These are phyloP conservation scores for Ormyrus nitidulus DNA, from an alignment of 2,888 invertebrate species.

Conservation along the genomic window DNA sequence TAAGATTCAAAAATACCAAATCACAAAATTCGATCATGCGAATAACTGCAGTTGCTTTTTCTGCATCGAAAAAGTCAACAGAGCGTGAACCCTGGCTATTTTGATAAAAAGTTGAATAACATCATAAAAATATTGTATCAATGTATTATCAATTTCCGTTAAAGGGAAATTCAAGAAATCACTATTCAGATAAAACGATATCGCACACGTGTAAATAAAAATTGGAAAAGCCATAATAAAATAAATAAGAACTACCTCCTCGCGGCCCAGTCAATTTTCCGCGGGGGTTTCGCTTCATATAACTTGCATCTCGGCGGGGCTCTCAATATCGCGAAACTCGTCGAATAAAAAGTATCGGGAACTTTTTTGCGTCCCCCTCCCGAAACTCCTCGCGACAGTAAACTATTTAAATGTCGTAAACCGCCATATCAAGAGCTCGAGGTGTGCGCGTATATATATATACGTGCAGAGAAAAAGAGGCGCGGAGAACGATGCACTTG, in stretches of 20 bases:
- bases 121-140: too few relatives aligned
- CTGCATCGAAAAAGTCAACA: too few relatives aligned
- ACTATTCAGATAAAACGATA: too few relatives aligned
- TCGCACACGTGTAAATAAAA: too few relatives aligned
- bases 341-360: conserved; percentile 2
- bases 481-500: conserved; percentile 56
- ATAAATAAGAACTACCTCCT: neutral
- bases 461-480: conserved; percentile 14
- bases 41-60: too few relatives aligned
- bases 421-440: conserved; percentile 1
- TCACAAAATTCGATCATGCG: too few relatives aligned
- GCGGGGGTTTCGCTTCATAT: neutral
- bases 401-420: conserved; percentile 49
- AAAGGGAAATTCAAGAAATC: too few relatives aligned
- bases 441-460: neutral
- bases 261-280: conserved; percentile 20
- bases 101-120: too few relatives aligned
- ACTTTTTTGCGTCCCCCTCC: conserved; percentile 9
- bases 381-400: neutral
- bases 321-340: conserved; percentile 2
- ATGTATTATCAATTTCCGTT: too few relatives aligned
- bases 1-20: too few relatives aligned
- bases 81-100: too few relatives aligned
- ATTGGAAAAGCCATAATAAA: too few relatives aligned
- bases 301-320: neutral